Evolutionary conservation across 2,797 vertebrate species (phyloP), one percentile per base, ranked within the genome.

Genomic region (Bovichtus diacanthus): DNA sequence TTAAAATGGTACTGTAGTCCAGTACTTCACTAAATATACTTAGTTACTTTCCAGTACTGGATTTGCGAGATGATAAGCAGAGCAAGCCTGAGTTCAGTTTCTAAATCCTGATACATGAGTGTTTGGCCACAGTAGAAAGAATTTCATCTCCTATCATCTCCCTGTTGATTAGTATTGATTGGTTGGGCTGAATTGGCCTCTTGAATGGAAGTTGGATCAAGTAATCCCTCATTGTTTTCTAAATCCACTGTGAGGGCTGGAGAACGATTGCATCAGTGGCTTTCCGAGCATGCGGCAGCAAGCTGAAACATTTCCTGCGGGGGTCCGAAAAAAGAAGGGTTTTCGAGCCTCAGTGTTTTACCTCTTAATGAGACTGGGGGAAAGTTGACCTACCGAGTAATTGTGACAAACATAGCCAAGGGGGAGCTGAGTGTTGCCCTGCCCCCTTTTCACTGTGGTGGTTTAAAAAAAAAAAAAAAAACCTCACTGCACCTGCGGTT

Each of bases 121-220:
- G 54, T 79, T 81, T 83, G 69, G 63, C 82, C 81, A 72, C 72
- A 82, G 74, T 75, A 43, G 86, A 88, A 86, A 70, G 87, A 89
- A 90, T 93, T 93, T 91, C 80, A 80, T 87, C 88, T 86, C 65
- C 81, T 90, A 90, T 93, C 93, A 91, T 94, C 90, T 92, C 78
- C 76, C 64, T 41, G 78, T 93, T 96, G 93, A 95, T 95, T 95
- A 89, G 85, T 96, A 96, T 96, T 94, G 95, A 96, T 96, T 92
- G 90, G 82, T 84, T 53, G 60, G 86, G 80, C 78, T 80, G 92
- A 94, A 94, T 93, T 92, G 95, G 93, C 88, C 86, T 87, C 91
- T 93, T 94, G 87, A 95, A 91, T 94, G 89, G 90, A 92, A 90
- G 85, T 88, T 89, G 89, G 93, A 93, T 94, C 94, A 94, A 94